A percentile compares a stretch with the other conserved stretches of the same genome.
phyloP scores from a whole-genome alignment of 2,888 invertebrate species.

The Hypercompe scribonia region DNA sequence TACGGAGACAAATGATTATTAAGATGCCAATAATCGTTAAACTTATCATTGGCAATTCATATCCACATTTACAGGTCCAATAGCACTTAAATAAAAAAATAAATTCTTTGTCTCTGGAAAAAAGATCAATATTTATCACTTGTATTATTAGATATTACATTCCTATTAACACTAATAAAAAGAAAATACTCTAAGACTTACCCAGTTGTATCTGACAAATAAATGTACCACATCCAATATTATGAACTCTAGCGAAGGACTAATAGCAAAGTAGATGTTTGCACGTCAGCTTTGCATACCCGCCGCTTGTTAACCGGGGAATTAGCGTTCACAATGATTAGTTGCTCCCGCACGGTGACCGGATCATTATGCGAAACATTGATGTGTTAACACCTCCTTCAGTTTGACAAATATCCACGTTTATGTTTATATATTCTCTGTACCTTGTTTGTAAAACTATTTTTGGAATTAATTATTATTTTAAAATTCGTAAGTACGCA shows the following conservation, averaged over 20 bases:
- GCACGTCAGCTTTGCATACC: conserved; percentile 78
- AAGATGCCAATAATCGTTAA: too few relatives aligned
- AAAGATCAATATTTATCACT: background rate
- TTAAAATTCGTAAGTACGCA: background rate
- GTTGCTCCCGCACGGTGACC: conserved; percentile 43
- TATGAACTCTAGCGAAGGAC: conserved; percentile 57
- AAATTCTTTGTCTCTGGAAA: background rate
- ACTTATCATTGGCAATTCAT: background rate
- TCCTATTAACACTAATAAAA: background rate
- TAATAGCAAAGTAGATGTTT: conserved; percentile 78
- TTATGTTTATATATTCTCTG: background rate
- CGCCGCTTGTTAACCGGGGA: conserved; percentile 72
- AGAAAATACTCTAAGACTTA: background rate
- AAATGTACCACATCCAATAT: conserved; percentile 51
- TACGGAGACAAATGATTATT: too few relatives aligned
- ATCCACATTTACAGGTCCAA: background rate
- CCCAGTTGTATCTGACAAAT: background rate
- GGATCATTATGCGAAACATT: conserved; percentile 28
- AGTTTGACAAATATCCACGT: background rate
- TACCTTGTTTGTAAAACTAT: too few relatives aligned
- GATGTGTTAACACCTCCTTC: conserved; percentile 31
- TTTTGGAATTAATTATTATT: background rate
- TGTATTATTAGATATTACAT: background rate
- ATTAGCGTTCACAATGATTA: conserved; percentile 64
- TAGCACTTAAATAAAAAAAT: background rate